These are phyloP conservation scores for Trematomus bernacchii DNA, from an alignment of 2,797 vertebrate species.

Conservation along the genomic window DNA sequence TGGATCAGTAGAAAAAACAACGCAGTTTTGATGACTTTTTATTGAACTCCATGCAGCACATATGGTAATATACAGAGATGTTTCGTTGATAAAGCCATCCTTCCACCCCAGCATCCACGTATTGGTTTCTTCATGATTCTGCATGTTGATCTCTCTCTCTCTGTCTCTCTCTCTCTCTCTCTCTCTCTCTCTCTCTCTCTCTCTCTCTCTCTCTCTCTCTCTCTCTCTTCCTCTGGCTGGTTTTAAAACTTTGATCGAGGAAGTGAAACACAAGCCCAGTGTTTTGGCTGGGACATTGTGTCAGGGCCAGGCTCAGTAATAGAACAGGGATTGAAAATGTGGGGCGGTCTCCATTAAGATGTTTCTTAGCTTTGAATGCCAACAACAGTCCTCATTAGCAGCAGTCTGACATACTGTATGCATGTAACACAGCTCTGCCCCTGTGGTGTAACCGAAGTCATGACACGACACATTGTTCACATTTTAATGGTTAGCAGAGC, in stretches of 20 bases:
- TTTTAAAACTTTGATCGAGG: background rate
- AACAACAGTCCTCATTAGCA: slow-evolving; percentile 30
- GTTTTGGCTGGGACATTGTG: background rate
- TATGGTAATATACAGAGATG: too few relatives aligned
- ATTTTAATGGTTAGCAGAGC: slow-evolving; percentile 46
- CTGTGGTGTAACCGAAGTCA: slow-evolving; percentile 25
- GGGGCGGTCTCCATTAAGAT: background rate
- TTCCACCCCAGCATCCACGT: too few relatives aligned
- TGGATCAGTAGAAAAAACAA: too few relatives aligned
- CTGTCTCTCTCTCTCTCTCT: background rate
- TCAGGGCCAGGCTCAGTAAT: background rate
- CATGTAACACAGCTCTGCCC: slow-evolving; percentile 4
- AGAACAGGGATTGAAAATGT: slow-evolving; percentile 1
- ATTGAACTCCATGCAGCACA: too few relatives aligned
- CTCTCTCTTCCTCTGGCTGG: background rate
- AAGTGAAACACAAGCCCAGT: background rate
- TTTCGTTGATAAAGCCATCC: too few relatives aligned
- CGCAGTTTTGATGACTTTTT: too few relatives aligned
- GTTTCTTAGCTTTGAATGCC: background rate
- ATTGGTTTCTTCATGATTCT: too few relatives aligned
- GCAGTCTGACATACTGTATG: background rate
- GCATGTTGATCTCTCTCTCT: too few relatives aligned
- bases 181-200: background rate
- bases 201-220: background rate
- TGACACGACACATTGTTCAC: slow-evolving; percentile 31